Evolutionary conservation across 2,797 vertebrate genomes (phyloP).

Genomic region (Rhyacichthys aspro): DNA sequence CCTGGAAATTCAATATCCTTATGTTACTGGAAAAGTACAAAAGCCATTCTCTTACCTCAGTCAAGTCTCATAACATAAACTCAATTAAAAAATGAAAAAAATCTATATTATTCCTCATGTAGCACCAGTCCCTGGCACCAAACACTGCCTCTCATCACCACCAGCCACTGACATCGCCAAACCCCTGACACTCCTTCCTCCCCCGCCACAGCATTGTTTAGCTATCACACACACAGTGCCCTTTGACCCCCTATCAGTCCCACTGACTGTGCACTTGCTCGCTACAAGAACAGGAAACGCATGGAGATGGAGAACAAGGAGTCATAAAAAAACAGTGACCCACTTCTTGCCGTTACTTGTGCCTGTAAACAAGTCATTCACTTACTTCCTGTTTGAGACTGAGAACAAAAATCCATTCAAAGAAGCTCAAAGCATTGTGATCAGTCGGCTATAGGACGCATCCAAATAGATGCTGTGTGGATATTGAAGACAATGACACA

Average conservation of each 20-base stretch:
- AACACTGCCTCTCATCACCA: conserved; percentile 47
- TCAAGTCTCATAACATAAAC: conserved; percentile 2
- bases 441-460: conserved; percentile 1
- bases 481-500: not conserved
- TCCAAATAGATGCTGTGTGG: not conserved
- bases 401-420: conserved; percentile 48
- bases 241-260: conserved; percentile 39
- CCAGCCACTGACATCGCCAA: conserved; percentile 73
- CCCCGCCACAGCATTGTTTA: conserved; percentile 41
- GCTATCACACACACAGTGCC: conserved; percentile 41
- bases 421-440: conserved; percentile 11
- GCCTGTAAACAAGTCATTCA: conserved; percentile 61
- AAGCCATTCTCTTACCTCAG: conserved; percentile 39
- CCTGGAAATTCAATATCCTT: conserved; percentile 33
- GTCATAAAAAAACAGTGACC: conserved; percentile 68
- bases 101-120: not conserved
- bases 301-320: conserved; percentile 48
- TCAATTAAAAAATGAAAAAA: not conserved
- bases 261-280: conserved; percentile 13
- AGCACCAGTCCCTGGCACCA: conserved; percentile 38
- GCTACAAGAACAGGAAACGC: conserved; percentile 49
- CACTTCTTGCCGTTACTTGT: conserved; percentile 51
- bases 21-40: conserved; percentile 21
- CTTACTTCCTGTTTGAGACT: conserved; percentile 50
- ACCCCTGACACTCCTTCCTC: conserved; percentile 57